Conservation (phyloP, 1,140 invertebrate species). For the Gonatopus flavifemur region DNA sequence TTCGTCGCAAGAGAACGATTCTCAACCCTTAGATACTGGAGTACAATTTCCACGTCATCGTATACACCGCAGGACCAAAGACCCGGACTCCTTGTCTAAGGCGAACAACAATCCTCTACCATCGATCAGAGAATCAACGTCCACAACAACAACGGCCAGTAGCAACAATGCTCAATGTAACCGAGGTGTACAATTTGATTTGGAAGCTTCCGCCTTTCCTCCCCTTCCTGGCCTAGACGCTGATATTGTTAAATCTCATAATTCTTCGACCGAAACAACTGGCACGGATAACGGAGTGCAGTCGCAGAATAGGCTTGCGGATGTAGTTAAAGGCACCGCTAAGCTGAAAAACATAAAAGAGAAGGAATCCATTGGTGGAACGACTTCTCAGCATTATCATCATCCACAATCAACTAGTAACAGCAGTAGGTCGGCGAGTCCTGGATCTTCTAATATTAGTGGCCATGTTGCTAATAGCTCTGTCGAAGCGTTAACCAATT, state of each 20-base stretch:
- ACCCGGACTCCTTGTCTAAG: conserved; percentile 47
- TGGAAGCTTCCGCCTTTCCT: conserved; percentile 80
- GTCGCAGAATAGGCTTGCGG: conserved; percentile 68
- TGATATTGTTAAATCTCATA: conserved; percentile 46
- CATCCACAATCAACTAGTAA: conserved; percentile 33
- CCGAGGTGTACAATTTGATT: conserved; percentile 70
- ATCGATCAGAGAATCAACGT: conserved; percentile 44
- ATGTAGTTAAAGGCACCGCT: conserved; percentile 78
- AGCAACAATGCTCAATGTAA: conserved; percentile 43
- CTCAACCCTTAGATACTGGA: conserved; percentile 38
- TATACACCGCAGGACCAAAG: conserved; percentile 56
- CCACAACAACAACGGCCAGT: conserved; percentile 33
- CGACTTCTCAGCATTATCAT: conserved; percentile 30
- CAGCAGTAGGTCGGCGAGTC: conserved; percentile 54
- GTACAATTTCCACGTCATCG: conserved; percentile 52
- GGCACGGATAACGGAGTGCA: conserved; percentile 44
- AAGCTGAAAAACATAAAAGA: conserved; percentile 61
- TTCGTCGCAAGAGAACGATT: conserved; percentile 39
- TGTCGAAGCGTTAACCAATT: conserved; percentile 2
- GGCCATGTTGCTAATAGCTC: conserved; percentile 9
- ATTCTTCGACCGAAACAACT: conserved; percentile 34
- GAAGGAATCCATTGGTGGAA: conserved; percentile 32
- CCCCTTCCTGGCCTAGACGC: conserved; percentile 70
- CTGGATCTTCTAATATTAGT: conserved; percentile 39
- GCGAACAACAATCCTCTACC: conserved; percentile 41